Evolutionary conservation across 2,113 vertebrate genomes (phyloP).

Genomic region (Bucco capensis): DNA sequence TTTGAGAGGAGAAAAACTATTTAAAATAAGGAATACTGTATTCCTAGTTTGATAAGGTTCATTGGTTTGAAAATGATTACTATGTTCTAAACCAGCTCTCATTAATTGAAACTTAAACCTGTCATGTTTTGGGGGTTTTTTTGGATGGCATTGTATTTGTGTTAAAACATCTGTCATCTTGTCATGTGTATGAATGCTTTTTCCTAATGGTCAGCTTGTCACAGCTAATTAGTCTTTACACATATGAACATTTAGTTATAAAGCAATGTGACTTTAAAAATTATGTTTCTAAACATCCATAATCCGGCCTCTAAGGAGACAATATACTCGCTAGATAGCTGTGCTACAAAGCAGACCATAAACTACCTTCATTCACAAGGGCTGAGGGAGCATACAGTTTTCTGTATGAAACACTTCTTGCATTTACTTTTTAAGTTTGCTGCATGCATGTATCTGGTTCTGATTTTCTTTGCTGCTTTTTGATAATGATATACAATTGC

Average conservation of each 20-base stretch:
- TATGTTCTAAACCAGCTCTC: slow-evolving; percentile 36
- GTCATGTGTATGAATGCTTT: slow-evolving; percentile 57
- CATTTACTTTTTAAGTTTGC: neutral
- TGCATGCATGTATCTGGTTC: neutral
- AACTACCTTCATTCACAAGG: neutral
- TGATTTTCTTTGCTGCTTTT: neutral
- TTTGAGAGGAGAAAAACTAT: neutral
- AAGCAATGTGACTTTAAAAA: slow-evolving; percentile 68
- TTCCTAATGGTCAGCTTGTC: slow-evolving; percentile 72
- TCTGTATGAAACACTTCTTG: neutral
- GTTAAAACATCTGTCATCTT: slow-evolving; percentile 66
- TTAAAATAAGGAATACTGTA: slow-evolving; percentile 1
- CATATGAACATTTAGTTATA: slow-evolving; percentile 59
- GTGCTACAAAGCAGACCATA: neutral
- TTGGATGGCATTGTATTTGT: slow-evolving; percentile 41
- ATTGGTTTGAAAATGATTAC: slow-evolving; percentile 45
- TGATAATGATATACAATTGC: neutral
- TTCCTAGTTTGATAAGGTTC: slow-evolving; percentile 16
- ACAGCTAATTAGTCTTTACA: slow-evolving; percentile 72
- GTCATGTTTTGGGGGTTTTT: slow-evolving; percentile 14
- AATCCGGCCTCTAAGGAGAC: slow-evolving; percentile 34
- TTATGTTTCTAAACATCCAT: slow-evolving; percentile 37
- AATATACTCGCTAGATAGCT: neutral
- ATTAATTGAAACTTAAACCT: slow-evolving; percentile 62
- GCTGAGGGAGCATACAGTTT: neutral